Base-by-base conservation (phyloP, 2,888 invertebrate species). In the Drosophila nr. perissopoda region DNA sequence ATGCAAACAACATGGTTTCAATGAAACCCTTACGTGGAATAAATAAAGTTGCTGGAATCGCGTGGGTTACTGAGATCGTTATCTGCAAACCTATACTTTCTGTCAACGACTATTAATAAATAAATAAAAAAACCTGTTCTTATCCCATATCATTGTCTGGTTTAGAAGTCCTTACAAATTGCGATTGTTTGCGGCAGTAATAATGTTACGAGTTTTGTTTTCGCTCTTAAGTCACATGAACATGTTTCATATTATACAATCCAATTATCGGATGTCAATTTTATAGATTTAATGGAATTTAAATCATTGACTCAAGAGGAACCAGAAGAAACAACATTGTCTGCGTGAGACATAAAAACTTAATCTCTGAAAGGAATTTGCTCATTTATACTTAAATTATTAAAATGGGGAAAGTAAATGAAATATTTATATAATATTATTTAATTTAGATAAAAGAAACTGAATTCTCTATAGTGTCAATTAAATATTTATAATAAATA, bases 71-170 rank as follows among this genome's bases (percentile, higher is more conserved):
- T 11, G 11, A 33, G 33, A 33, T n/a, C 10, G n/a, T 40, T 10
- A 40, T 38, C 42, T 21, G 1, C 13, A 13, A 42, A 21, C 3
- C 13, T 0, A 46, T 21, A 4, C 21, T 13, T 46, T 46, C 42
- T 7, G 21, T 21, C 42, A 21, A 5, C 21, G 2, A 7, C 6
- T 7, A 13, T 46, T 46, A 21, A 46, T 21, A 46, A 21, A 13
- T 21, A 21, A n/a, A n/a, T n/a, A 21, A 42, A 31, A 31, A 31
- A 31, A 7, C 13, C 1, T 13, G 21, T 21, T 46, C 7, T 13
- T 13, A 21, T 21, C 13, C 4, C 21, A 21, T 46, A 2, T 4
- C 0, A 1, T 40, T 40, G n/a, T 10, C 0, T 4, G 4, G 10
- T 2, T n/a, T 40, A 10, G 2, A 38, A 38, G 38, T 10, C 4